Conservation (phyloP, 35 echinoderm and acorn worm genomes). For the Eucidaris tribuloides region DNA sequence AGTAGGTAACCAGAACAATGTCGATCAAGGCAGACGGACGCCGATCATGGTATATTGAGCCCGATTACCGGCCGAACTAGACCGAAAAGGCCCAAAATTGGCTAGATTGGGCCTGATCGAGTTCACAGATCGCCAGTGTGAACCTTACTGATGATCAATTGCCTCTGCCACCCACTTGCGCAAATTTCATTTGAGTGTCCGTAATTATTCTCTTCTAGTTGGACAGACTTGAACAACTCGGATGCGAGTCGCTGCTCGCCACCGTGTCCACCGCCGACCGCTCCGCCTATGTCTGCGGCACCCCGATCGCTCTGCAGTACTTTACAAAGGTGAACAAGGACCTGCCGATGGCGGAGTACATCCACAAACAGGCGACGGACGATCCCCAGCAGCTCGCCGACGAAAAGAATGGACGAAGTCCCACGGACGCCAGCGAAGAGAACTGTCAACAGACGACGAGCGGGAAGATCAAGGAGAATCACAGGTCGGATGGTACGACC, state of each 20-base stretch:
- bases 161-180: background rate
- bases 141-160: no score
- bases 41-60: no score
- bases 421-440: background rate
- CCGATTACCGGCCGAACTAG: no score
- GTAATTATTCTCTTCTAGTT: conserved; percentile 21
- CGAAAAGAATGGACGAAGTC: background rate
- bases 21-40: no score
- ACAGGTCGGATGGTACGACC: background rate
- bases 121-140: no score
- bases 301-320: conserved; percentile 60
- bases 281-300: conserved; percentile 74
- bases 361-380: conserved; percentile 30
- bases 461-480: background rate
- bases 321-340: conserved; percentile 78
- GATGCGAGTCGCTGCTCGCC: conserved; percentile 73
- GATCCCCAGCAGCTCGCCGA: background rate
- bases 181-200: background rate
- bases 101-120: no score
- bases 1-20: no score
- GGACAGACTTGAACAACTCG: conserved; percentile 58
- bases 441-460: background rate
- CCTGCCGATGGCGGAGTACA: conserved; percentile 57
- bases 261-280: conserved; percentile 58
- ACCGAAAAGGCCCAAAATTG: no score